Evolutionary conservation across 2,888 invertebrate species (phyloP).

Genomic region (Geophilus truncorum): DNA sequence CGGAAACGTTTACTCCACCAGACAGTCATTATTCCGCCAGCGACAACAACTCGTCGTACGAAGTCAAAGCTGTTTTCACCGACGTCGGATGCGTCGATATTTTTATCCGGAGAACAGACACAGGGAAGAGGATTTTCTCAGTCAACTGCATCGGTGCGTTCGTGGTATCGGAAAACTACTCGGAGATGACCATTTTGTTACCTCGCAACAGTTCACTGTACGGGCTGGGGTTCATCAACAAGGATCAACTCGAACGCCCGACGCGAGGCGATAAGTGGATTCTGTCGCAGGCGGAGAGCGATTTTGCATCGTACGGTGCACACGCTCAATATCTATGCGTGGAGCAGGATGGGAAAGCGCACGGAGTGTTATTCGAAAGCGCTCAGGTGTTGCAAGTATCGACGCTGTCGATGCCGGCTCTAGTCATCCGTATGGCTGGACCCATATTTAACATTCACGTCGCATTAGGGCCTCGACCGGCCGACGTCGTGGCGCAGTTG

Average conservation of each 20-base stretch:
- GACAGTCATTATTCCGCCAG: no score
- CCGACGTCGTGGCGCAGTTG: slow-evolving; percentile 51
- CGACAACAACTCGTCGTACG: background rate
- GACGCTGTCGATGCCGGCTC: slow-evolving; percentile 53
- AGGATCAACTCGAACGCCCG: background rate
- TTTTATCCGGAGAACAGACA: background rate
- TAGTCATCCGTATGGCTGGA: slow-evolving; percentile 57
- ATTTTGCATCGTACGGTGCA: slow-evolving; percentile 31
- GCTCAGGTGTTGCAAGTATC: slow-evolving; percentile 56
- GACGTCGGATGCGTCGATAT: background rate
- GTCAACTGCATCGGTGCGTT: background rate
- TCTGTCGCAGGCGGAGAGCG: background rate
- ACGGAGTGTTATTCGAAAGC: slow-evolving; percentile 55
- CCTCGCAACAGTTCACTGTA: background rate
- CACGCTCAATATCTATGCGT: slow-evolving; percentile 45
- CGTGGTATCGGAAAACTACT: background rate
- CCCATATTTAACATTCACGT: slow-evolving; percentile 52
- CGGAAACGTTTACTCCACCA: no score
- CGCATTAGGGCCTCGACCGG: slow-evolving; percentile 54
- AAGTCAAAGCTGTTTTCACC: background rate
- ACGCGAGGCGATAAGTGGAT: background rate
- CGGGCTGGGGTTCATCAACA: background rate
- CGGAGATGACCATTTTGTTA: background rate
- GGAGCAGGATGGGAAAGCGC: slow-evolving; percentile 53
- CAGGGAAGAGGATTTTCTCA: background rate